phyloP scores from a whole-genome alignment of 2,888 invertebrate genomes.

The Clitarchus hookeri region DNA sequence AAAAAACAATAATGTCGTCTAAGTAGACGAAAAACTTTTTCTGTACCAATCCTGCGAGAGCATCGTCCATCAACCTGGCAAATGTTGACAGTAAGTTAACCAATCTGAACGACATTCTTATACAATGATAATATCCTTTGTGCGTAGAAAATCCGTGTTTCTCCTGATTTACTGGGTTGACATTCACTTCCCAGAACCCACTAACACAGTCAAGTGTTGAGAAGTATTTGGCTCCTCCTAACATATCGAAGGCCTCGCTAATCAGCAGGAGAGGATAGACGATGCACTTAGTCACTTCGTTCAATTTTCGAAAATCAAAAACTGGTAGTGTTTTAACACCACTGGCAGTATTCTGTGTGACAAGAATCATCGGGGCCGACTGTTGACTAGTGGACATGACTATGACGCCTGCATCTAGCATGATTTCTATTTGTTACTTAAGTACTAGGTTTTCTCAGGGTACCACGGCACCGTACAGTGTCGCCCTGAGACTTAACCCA shows the following conservation, averaged over 20 bases:
- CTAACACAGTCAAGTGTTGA: neutral
- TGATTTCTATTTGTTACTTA: neutral
- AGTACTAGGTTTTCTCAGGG: too few relatives aligned
- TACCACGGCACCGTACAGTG: too few relatives aligned
- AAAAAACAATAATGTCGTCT: neutral
- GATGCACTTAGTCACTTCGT: conserved; percentile 40
- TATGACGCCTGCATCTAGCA: neutral
- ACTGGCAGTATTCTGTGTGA: conserved; percentile 35
- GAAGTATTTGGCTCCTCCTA: neutral
- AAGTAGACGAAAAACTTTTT: neutral
- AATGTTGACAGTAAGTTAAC: neutral
- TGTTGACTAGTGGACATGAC: conserved; percentile 38
- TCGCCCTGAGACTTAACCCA: too few relatives aligned
- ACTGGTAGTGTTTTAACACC: conserved; percentile 40
- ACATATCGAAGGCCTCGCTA: too few relatives aligned
- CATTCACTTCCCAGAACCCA: conserved; percentile 43
- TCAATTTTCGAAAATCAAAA: conserved; percentile 40
- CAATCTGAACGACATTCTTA: neutral
- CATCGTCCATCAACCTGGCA: neutral
- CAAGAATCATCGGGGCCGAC: conserved; percentile 31
- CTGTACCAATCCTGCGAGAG: neutral
- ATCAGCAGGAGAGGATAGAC: conserved; percentile 41
- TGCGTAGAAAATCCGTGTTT: conserved; percentile 43
- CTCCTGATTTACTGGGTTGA: conserved; percentile 34
- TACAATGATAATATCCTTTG: neutral